Percentiles rank a stretch among this genome's conserved stretches.
phyloP scores from a whole-genome alignment of 2,888 invertebrate species.

The Trichogramma evanescens region DNA sequence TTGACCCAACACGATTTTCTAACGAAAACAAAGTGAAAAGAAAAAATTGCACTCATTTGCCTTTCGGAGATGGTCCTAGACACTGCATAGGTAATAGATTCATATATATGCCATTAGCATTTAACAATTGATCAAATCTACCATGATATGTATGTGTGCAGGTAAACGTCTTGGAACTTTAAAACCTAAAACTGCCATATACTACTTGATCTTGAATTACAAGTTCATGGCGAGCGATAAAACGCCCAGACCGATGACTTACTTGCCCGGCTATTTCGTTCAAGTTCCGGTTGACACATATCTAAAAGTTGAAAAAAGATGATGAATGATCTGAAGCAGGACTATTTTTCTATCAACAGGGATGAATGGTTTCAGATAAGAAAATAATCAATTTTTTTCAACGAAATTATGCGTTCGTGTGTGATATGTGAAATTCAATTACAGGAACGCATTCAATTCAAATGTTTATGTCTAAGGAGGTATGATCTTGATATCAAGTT shows the following conservation, averaged over 20 bases:
- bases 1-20: constrained; percentile 49
- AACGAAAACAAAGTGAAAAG: constrained; percentile 32
- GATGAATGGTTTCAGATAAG: too few relatives aligned
- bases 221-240: constrained; percentile 2
- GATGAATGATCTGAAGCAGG: too few relatives aligned
- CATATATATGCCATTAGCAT: not conserved
- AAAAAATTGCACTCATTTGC: constrained; percentile 26
- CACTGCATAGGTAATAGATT: constrained; percentile 26
- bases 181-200: constrained; percentile 19
- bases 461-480: too few relatives aligned
- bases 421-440: too few relatives aligned
- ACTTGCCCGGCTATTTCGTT: not conserved
- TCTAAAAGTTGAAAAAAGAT: constrained; percentile 2
- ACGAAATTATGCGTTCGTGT: too few relatives aligned
- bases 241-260: not conserved
- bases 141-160: not conserved
- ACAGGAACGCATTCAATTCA: too few relatives aligned
- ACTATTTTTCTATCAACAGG: too few relatives aligned
- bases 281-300: constrained; percentile 1
- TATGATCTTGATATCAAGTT: too few relatives aligned
- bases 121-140: not conserved
- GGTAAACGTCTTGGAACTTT: constrained; percentile 19
- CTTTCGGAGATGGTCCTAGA: constrained; percentile 29
- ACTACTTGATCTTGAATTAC: constrained; percentile 11
- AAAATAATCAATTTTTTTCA: too few relatives aligned